phyloP scores from a whole-genome alignment of 2,888 invertebrate genomes.

The Vanessa cardui region DNA sequence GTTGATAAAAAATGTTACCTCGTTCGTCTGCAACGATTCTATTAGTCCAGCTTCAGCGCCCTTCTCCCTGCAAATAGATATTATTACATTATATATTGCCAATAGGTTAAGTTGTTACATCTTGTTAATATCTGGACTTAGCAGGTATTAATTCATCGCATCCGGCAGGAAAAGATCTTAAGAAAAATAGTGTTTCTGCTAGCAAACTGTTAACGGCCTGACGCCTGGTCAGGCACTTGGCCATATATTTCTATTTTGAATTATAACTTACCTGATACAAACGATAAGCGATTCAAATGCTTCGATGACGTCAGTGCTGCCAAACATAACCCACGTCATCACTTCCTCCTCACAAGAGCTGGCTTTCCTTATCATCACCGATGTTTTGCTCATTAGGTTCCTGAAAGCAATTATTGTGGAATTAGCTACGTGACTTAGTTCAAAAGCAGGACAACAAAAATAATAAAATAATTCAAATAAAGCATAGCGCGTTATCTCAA shows the following conservation, averaged over 20 bases:
- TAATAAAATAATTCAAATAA: too few species aligned
- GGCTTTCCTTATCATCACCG: conserved; percentile 60
- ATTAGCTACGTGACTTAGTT: too few species aligned
- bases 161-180: too few species aligned
- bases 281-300: conserved; percentile 60
- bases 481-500: too few species aligned
- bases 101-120: too few species aligned
- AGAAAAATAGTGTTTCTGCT: too few species aligned
- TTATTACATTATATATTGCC: not conserved
- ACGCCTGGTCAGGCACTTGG: too few species aligned
- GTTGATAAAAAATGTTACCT: conserved; percentile 21
- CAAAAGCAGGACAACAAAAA: too few species aligned
- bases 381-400: conserved; percentile 53
- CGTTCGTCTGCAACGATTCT: conserved; percentile 22
- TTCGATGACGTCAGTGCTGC: conserved; percentile 54
- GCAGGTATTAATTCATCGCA: too few species aligned
- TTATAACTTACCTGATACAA: conserved; percentile 54
- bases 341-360: conserved; percentile 48
- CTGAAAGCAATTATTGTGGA: conserved; percentile 44
- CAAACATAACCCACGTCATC: conserved; percentile 67
- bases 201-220: too few species aligned
- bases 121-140: too few species aligned
- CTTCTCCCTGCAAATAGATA: conserved; percentile 32
- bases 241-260: too few species aligned
- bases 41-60: conserved; percentile 36